Base-by-base conservation (phyloP, 2,113 vertebrate species). In the Forbesichthys agassizii region DNA sequence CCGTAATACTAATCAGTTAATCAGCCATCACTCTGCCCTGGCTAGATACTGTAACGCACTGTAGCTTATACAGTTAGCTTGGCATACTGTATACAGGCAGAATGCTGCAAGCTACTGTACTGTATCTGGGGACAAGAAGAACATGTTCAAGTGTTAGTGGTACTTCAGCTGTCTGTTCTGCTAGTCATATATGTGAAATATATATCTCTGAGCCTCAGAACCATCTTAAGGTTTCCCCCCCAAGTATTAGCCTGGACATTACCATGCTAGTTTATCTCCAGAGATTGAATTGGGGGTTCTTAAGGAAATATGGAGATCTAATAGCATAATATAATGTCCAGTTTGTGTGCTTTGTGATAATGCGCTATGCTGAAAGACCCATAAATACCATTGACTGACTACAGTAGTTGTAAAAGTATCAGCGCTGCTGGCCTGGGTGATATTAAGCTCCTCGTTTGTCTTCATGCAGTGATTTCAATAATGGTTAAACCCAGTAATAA, bases 361-460 rank as follows among this genome's bases (percentile, higher is more conserved):
- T 78, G 27, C 27, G 27, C 27, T 27, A 52, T 46, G 11, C 33
- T 59, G 7, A 20, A 16, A 59, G 14, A 60, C 58, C 36, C 47
- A 53, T 33, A 62, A 59, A 66, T 33, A 62, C 64, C 46, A 18
- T 1, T 53, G 73, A 79, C 59, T 83, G 69, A 61, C 8, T 14
- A 61, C 1, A 20, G 7, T 14, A 13, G n/a, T 9, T 61, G 14
- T 14, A 53, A 3, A 9, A 42, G 33, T 55, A 66, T 54, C 64
- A 66, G 27, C 46, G 16, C 33, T 54, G 64, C 46, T 54, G 3
- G 16, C 48, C 42, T 48, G 47, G 13, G 11, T 64, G 33, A 52
- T 27, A 52, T 48, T 18, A 57, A 33, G 12, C 27, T 27, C 27
- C 27, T 27, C 3, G 14, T 55, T 33, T 27, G 36, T 11, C 33